Evolutionary conservation across 2,113 vertebrate genomes (phyloP).

Genomic region (Tetraodon nigroviridis): DNA sequence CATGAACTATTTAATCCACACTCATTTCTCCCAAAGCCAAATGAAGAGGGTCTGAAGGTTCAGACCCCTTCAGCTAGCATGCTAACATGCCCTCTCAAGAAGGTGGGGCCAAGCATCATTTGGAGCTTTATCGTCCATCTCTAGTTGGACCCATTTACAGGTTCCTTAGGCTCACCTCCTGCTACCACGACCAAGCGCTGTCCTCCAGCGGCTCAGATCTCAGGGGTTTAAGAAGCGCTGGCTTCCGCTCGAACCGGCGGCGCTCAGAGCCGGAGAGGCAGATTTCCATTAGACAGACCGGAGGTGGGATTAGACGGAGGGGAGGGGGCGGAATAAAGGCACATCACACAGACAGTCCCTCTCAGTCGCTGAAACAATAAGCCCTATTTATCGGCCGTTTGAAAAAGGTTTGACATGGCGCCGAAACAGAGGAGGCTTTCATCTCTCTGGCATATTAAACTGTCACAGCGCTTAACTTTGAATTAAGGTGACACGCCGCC

Average conservation of each 20-base stretch:
- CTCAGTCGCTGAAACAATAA: conserved; percentile 74
- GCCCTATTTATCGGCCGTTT: conserved; percentile 74
- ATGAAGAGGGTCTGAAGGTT: no score
- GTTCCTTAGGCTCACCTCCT: no score
- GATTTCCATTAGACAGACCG: conserved; percentile 47
- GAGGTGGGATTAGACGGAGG: conserved; percentile 23
- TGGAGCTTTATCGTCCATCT: no score
- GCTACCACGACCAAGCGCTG: conserved; percentile 24
- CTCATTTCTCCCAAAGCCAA: no score
- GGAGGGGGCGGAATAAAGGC: conserved; percentile 46
- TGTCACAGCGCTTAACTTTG: conserved; percentile 73
- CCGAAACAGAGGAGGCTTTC: conserved; percentile 63
- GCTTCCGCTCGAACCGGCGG: conserved; percentile 57
- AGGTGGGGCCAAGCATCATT: no score
- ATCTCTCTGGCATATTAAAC: conserved; percentile 73
- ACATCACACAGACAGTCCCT: conserved; percentile 65
- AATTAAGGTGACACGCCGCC: conserved; percentile 72
- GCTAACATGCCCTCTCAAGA: no score
- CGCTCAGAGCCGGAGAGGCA: conserved; percentile 51
- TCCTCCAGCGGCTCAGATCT: conserved; percentile 45
- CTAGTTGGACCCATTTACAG: no score
- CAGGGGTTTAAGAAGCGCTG: conserved; percentile 53
- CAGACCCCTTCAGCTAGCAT: no score
- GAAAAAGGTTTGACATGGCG: conserved; percentile 63
- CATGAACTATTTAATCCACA: no score